These are phyloP conservation scores for Pteromalus puparum DNA, from an alignment of 1,140 invertebrate species.

Conservation along the genomic window DNA sequence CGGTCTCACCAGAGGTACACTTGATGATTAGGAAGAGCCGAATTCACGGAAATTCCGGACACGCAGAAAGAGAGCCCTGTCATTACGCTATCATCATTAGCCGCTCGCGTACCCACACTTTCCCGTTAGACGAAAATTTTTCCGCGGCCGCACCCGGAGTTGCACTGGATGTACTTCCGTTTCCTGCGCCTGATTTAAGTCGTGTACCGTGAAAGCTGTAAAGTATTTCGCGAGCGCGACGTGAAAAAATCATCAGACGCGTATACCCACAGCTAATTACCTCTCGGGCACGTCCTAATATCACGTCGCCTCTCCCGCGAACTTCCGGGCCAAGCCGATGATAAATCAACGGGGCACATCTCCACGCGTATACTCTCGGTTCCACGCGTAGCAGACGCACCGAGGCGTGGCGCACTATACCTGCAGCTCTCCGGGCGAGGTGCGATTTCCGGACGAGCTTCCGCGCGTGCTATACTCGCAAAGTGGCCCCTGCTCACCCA, in stretches of 20 bases:
- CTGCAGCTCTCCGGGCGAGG: slow-evolving; percentile 49
- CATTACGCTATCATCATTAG: no score
- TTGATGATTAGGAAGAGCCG: no score
- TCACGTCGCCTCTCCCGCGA: neutral
- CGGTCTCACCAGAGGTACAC: no score
- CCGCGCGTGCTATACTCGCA: slow-evolving; percentile 14
- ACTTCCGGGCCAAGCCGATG: neutral
- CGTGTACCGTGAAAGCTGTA: no score
- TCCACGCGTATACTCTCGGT: slow-evolving; percentile 15
- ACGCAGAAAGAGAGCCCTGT: no score
- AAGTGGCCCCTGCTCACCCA: neutral
- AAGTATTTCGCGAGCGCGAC: no score
- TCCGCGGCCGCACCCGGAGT: slow-evolving; percentile 17
- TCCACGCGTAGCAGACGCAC: neutral
- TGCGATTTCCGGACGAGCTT: slow-evolving; percentile 58
- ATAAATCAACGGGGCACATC: slow-evolving; percentile 38
- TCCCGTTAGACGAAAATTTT: neutral
- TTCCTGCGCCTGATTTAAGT: slow-evolving; percentile 59
- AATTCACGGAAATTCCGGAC: no score
- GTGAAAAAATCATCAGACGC: neutral
- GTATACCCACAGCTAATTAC: no score
- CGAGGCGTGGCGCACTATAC: slow-evolving; percentile 52
- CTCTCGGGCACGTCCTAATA: neutral
- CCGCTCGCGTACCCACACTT: no score
- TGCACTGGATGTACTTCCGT: slow-evolving; percentile 58